A percentile compares a stretch with the other conserved stretches of the same genome.
phyloP scores from a whole-genome alignment of 2,113 vertebrate species.

The Nanorana parkeri region DNA sequence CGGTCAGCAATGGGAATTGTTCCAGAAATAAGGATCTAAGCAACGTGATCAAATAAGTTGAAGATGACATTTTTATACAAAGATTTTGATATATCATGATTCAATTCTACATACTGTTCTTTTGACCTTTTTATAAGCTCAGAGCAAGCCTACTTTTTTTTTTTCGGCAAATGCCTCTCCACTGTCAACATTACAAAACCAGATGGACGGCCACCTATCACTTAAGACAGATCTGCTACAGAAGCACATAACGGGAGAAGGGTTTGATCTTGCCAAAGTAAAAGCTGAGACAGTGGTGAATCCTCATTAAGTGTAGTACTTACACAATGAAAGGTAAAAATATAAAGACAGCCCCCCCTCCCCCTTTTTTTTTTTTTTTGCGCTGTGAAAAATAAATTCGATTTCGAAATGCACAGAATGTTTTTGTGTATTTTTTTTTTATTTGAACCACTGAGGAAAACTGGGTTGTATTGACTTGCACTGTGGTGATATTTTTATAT shows the following conservation, averaged over 20 bases:
- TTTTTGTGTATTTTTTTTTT: constrained; percentile 5
- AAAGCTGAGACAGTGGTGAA: constrained; percentile 42
- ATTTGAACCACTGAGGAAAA: not conserved
- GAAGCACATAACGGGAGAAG: constrained; percentile 50
- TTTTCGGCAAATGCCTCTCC: constrained; percentile 57
- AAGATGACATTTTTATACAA: constrained; percentile 55
- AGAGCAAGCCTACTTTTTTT: constrained; percentile 56
- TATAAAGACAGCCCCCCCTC: constrained; percentile 31
- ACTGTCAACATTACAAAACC: constrained; percentile 57
- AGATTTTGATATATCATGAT: constrained; percentile 54
- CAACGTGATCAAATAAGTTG: constrained; percentile 53
- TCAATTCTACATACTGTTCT: constrained; percentile 58
- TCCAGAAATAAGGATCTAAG: constrained; percentile 58
- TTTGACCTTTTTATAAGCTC: constrained; percentile 55
- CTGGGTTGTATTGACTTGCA: not conserved
- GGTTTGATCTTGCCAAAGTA: constrained; percentile 53
- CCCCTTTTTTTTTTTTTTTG: constrained; percentile 33
- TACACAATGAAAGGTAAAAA: constrained; percentile 53
- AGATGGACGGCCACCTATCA: constrained; percentile 56
- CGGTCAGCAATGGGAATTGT: constrained; percentile 57
- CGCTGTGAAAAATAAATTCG: constrained; percentile 49
- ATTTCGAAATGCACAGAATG: not conserved
- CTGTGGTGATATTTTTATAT: no score
- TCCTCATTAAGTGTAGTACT: constrained; percentile 51
- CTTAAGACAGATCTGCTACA: constrained; percentile 55